These are phyloP conservation scores for Dendronephthya gigantea DNA, from an alignment of 64 coral and sea anemone species.

Conservation along the genomic window DNA sequence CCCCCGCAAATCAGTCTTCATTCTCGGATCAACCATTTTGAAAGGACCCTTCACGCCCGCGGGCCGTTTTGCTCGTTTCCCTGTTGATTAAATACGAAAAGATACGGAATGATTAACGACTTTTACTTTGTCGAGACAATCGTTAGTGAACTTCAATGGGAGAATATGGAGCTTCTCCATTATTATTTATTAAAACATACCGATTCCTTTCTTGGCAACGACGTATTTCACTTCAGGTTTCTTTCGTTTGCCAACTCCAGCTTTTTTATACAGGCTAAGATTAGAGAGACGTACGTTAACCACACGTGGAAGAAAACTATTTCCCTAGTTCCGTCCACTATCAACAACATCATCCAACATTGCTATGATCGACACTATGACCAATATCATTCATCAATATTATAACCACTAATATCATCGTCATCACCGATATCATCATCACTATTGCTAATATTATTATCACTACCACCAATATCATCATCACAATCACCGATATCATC, in stretches of 20 bases:
- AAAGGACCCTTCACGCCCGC: constrained; percentile 76
- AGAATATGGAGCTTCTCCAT: not conserved
- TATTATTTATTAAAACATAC: constrained; percentile 19
- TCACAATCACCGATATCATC: not conserved
- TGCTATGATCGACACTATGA: not conserved
- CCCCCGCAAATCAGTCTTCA: constrained; percentile 85
- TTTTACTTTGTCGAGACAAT: not conserved
- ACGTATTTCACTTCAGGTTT: constrained; percentile 80
- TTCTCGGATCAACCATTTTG: constrained; percentile 80
- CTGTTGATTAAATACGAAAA: not conserved
- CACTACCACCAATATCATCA: not conserved
- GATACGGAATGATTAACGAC: not conserved
- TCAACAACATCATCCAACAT: not conserved
- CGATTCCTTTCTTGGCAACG: constrained; percentile 74
- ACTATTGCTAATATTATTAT: not conserved
- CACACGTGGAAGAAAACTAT: no score
- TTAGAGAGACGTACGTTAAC: not conserved
- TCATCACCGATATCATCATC: not conserved
- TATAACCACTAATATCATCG: not conserved
- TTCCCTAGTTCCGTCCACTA: no score
- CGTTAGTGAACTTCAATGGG: not conserved
- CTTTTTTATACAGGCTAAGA: constrained; percentile 88
- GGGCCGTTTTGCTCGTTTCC: constrained; percentile 77
- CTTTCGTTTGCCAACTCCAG: constrained; percentile 52
- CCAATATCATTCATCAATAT: not conserved